phyloP scores from a whole-genome alignment of 2,113 vertebrate species.

The Elephas maximus region DNA sequence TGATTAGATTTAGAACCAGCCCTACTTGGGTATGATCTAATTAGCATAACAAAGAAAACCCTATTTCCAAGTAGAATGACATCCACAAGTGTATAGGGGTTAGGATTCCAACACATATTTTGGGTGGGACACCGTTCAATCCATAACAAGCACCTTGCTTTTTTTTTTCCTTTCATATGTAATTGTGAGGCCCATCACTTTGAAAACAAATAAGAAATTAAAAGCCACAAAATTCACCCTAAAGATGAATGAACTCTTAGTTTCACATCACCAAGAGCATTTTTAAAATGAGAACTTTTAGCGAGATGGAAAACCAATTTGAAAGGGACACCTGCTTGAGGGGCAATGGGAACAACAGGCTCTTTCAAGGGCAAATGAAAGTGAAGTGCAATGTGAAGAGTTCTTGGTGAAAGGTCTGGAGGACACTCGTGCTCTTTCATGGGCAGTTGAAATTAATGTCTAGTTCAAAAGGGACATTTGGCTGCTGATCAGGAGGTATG shows the following conservation, averaged over 20 bases:
- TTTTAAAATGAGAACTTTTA: constrained; percentile 61
- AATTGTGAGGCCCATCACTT: not conserved
- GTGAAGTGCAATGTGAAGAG: constrained; percentile 20
- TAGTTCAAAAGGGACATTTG: constrained; percentile 71
- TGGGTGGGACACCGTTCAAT: not conserved
- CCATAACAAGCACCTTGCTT: not conserved
- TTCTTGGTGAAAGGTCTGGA: not conserved
- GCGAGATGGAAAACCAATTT: not conserved
- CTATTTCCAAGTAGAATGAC: not conserved
- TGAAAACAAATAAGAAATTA: constrained; percentile 27
- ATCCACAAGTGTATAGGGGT: not conserved
- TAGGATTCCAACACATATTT: not conserved
- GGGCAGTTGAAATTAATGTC: constrained; percentile 67
- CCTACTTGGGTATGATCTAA: not conserved
- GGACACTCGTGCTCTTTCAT: constrained; percentile 11
- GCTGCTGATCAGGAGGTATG: constrained; percentile 34
- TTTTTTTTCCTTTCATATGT: constrained; percentile 39
- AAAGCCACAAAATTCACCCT: constrained; percentile 28
- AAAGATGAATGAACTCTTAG: constrained; percentile 52
- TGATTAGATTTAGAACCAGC: not conserved
- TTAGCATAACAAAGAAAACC: not conserved
- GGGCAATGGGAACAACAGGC: not conserved
- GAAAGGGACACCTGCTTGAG: not conserved
- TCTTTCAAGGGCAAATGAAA: constrained; percentile 65
- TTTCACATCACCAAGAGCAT: constrained; percentile 30